Evolutionary conservation across 2,113 vertebrate genomes (phyloP).

Genomic region (Sinocyclocheilus rhinocerous): DNA sequence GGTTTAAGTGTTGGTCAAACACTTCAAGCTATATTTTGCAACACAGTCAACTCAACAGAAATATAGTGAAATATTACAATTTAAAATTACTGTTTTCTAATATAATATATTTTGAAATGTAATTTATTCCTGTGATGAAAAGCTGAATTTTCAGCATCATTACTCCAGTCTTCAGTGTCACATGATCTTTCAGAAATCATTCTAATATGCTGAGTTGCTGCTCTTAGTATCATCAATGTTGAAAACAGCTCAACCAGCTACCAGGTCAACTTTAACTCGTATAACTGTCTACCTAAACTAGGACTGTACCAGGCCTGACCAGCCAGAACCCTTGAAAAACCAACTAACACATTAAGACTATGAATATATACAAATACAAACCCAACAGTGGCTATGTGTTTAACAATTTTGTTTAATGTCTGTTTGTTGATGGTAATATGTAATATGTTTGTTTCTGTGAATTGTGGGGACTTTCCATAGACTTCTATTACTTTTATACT

Average conservation of each 20-base stretch:
- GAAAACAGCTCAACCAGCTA: neutral
- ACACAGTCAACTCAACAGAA: neutral
- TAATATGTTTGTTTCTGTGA: no score
- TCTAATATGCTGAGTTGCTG: no score
- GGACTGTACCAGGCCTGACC: neutral
- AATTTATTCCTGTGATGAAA: neutral
- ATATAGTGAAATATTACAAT: neutral
- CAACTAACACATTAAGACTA: no score
- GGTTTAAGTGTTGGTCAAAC: neutral
- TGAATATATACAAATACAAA: no score
- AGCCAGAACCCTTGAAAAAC: neutral
- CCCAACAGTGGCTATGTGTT: no score
- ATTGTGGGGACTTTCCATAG: no score
- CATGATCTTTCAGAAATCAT: no score
- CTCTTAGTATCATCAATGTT: no score
- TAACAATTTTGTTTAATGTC: no score
- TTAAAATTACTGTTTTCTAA: neutral
- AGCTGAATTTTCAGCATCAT: neutral
- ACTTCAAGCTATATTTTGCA: neutral
- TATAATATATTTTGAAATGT: neutral
- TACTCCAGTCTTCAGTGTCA: neutral
- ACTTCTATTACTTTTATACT: no score
- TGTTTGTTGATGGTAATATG: no score
- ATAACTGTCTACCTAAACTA: neutral
- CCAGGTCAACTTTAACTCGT: neutral